Evolutionary conservation across 2,888 invertebrate genomes (phyloP).

Genomic region (Myopa testacea): DNA sequence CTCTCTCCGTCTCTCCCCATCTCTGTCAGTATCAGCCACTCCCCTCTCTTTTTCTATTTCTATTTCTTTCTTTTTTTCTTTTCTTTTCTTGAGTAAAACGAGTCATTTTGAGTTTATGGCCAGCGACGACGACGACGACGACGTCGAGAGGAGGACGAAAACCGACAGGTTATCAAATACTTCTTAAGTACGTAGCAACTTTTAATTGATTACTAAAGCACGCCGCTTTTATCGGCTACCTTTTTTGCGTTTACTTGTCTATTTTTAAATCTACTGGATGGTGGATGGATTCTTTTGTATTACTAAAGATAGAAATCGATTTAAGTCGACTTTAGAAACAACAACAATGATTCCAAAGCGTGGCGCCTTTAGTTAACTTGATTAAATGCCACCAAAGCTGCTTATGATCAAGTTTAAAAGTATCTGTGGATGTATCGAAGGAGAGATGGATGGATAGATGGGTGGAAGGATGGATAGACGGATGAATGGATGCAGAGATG

Average conservation of each 20-base stretch:
- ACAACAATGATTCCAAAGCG: slow-evolving; percentile 14
- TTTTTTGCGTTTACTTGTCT: not conserved
- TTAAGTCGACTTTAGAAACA: not conserved
- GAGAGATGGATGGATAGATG: slow-evolving; percentile 2
- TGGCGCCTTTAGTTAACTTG: slow-evolving; percentile 28
- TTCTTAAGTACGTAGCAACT: not conserved
- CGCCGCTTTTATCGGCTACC: slow-evolving; percentile 3
- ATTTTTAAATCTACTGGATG: not conserved
- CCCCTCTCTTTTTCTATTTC: not conserved
- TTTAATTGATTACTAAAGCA: slow-evolving; percentile 17
- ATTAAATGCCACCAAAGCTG: slow-evolving; percentile 32
- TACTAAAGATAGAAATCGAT: not conserved
- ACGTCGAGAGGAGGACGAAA: not conserved
- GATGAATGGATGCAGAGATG: not conserved
- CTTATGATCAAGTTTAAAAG: not conserved
- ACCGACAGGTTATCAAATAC: not conserved
- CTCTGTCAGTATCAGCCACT: not conserved
- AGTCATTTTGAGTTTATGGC: not conserved
- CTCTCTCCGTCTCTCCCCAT: not conserved
- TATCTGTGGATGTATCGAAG: not conserved
- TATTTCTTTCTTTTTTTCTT: not conserved
- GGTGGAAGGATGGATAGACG: not conserved
- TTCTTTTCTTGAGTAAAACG: not conserved
- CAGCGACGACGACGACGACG: too few relatives aligned
- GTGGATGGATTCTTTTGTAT: not conserved